These are phyloP conservation scores for Galago senegalensis DNA, from an alignment of 2,797 vertebrate species.

Conservation along the genomic window DNA sequence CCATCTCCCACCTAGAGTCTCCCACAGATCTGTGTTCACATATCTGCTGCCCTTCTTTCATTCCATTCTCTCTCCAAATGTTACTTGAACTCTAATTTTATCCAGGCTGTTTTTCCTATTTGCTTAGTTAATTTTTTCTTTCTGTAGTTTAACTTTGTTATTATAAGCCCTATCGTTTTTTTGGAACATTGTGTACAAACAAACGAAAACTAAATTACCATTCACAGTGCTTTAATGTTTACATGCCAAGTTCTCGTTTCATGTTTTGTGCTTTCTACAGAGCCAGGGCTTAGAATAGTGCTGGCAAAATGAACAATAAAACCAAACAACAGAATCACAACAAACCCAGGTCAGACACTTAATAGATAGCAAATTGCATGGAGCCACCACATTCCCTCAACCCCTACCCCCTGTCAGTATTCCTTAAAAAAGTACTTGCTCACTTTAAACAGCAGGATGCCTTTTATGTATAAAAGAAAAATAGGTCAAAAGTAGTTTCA, in stretches of 20 bases:
- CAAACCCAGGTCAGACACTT: neutral
- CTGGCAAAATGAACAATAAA: neutral
- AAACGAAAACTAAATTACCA: neutral
- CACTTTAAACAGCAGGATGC: neutral
- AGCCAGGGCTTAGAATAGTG: neutral
- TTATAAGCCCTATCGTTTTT: neutral
- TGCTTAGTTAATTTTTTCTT: neutral
- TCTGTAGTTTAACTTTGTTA: neutral
- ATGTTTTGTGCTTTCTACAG: neutral
- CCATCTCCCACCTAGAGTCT: neutral
- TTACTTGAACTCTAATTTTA: neutral
- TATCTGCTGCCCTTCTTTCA: neutral
- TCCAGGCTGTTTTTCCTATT: neutral
- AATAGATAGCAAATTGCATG: neutral
- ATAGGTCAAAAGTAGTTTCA: constrained; percentile 4
- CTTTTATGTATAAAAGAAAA: neutral
- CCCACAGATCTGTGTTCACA: neutral
- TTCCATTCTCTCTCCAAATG: neutral
- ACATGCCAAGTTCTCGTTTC: constrained; percentile 20
- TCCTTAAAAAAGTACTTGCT: neutral
- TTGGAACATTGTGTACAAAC: neutral
- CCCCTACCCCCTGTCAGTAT: neutral
- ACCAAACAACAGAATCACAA: neutral
- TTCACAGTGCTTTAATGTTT: constrained; percentile 14
- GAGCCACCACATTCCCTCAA: neutral